Base-by-base conservation (phyloP, 2,113 vertebrate species). In the Epinephelus fuscoguttatus region DNA sequence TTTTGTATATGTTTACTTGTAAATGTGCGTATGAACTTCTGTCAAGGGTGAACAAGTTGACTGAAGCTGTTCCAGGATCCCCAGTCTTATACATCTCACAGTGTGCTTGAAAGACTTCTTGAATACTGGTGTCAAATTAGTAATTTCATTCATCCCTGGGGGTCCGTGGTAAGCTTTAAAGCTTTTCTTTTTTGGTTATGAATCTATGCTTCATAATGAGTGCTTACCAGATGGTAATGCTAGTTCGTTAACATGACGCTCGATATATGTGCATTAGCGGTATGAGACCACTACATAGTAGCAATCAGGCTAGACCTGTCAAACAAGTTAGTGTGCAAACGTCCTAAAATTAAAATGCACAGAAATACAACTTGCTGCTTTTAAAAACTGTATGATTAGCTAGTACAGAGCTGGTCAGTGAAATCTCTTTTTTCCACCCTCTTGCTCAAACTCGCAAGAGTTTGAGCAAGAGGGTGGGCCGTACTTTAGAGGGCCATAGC, bases 281-380 rank as follows among this genome's bases (percentile, higher is more conserved):
- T 56, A 40, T 17, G 47, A 62, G 33, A 78, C 49, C 52, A 75
- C 79, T 84, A 85, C 70, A 74, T 23, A 50, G 84, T 62, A 85
- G 85, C 77, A 85, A 73, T 82, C 61, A 13, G 42, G 50, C 33
- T 21, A 59, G 62, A 53, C n/a, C 6, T 42, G 37, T 69, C n/a
- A 15, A 73, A 75, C 45, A 37, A 15, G n/a, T 60, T 27, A 67
- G 21, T 45, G 42, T 61, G 30, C 40, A 6, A 55, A 53, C 0
- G 1, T n/a, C 69, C 0, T 66, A 42, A 11, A 33, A 25, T 33
- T n/a, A n/a, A n/a, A n/a, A n/a, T 55, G 64, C 56, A 55, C 21
- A 66, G 30, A 78, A 63, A 73, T 9, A 49, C 4, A 1, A 57
- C 61, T 52, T 60, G 62, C 21, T 60, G 45, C 33, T 61, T 53